Conservation (phyloP, 1,140 invertebrate genomes). For the Drosophila elegans region DNA sequence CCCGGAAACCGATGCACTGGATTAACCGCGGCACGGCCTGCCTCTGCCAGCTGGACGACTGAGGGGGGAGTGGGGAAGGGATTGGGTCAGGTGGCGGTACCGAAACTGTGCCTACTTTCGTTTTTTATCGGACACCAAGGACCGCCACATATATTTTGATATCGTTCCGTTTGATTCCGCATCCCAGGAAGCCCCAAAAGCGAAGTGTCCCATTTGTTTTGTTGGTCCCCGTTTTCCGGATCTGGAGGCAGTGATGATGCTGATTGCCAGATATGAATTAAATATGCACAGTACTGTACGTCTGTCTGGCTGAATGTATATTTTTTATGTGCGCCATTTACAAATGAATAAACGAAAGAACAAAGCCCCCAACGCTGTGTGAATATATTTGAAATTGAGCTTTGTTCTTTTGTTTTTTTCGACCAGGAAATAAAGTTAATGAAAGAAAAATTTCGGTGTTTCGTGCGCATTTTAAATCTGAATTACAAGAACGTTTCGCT, state of each 20-base stretch:
- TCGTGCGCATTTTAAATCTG: conserved; percentile 9
- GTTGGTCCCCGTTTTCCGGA: conserved; percentile 45
- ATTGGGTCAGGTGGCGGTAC: conserved; percentile 35
- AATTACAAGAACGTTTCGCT: conserved; percentile 14
- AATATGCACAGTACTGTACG: conserved; percentile 66
- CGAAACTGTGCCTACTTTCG: conserved; percentile 2
- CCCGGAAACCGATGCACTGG: conserved; percentile 91
- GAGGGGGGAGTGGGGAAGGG: conserved; percentile 35
- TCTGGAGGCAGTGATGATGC: conserved; percentile 43
- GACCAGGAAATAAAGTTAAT: conserved; percentile 43
- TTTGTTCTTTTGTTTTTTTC: conserved; percentile 1
- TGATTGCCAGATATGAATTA: conserved; percentile 81
- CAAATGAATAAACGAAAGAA: conserved; percentile 77
- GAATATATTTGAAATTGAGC: conserved; percentile 42
- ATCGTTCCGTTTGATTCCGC: conserved; percentile 41
- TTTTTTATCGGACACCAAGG: conserved; percentile 24
- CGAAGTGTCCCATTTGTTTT: conserved; percentile 59
- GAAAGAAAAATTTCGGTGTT: conserved; percentile 33
- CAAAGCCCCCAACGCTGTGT: conserved; percentile 23
- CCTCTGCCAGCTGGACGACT: conserved; percentile 91
- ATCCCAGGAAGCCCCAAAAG: conserved; percentile 55
- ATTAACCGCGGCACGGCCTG: conserved; percentile 93
- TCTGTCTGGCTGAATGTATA: conserved; percentile 42
- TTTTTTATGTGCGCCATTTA: conserved; percentile 73
- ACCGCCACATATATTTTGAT: conserved; percentile 46